Base-by-base conservation (phyloP, 2,113 vertebrate genomes). In the Tetrao urogallus region DNA sequence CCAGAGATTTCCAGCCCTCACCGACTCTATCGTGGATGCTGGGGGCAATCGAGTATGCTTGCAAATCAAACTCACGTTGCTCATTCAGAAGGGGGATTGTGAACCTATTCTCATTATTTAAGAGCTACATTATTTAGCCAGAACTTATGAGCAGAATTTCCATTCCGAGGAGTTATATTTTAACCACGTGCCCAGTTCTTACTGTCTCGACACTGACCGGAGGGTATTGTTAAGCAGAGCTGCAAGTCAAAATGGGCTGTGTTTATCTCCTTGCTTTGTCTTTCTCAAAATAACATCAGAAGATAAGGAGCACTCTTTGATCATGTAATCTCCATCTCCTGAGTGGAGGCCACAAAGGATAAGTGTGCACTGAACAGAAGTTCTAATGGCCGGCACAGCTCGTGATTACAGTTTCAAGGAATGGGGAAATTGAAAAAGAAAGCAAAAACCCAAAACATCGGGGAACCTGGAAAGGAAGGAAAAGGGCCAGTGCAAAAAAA, bases 211-310 rank as follows among this genome's bases (percentile, higher is more conserved):
- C 69, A 19, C 45, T 66, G 77, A 79, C 50, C 73, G 82, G 47
- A 82, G 94, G 79, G 83, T 66, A 92, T 63, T 86, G 91, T 90
- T 82, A 84, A 81, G 72, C 77, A 82, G 63, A 95, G 72, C 69
- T 86, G 56, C 86, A 30, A 75, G 86, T 88, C 95, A 93, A 90
- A 89, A 92, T 61, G 1, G 40, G 82, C 81, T 76, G 13, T 4
- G n/a, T 96, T 95, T 97, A 97, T 97, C 96, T 96, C 74, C 67
- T 94, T 75, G 66, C 91, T 96, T 97, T 96, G 96, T 97, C 92
- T 97, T 93, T 92, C 89, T 93, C 91, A 89, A 95, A 96, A 93
- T 82, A 94, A 91, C 91, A 65, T 25, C 50, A 80, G 74, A 89
- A 85, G 96, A 96, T 96, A 96, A 97, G 83, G 86, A 38, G 91